phyloP scores from a whole-genome alignment of 2,113 vertebrate species.

The Tricholaema leucomelas region DNA sequence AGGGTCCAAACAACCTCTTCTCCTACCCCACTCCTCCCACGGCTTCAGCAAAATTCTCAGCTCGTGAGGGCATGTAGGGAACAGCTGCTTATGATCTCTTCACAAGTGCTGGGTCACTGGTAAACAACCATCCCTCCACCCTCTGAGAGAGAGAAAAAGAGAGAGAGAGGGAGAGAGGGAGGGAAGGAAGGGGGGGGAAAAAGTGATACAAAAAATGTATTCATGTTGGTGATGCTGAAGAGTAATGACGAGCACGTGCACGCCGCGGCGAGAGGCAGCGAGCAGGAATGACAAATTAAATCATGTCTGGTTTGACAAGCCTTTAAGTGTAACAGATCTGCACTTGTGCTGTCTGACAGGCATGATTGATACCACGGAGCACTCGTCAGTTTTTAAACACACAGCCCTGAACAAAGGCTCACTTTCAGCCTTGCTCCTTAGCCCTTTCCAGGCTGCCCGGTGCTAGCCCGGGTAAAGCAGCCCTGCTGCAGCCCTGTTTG shows the following conservation, averaged over 20 bases:
- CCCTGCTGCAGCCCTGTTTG: conserved; percentile 63
- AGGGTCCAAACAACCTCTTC: not conserved
- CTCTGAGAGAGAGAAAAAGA: not conserved
- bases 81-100: conserved; percentile 75
- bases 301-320: conserved; percentile 75
- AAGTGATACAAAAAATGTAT: conserved; percentile 69
- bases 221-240: conserved; percentile 67
- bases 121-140: conserved; percentile 69
- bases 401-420: conserved; percentile 75
- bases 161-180: too few species aligned
- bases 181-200: not conserved
- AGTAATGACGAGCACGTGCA: conserved; percentile 75
- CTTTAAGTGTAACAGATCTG: conserved; percentile 78
- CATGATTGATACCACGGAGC: conserved; percentile 75
- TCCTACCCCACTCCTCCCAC: conserved; percentile 42
- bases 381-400: conserved; percentile 77
- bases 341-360: conserved; percentile 74
- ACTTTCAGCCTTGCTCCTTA: conserved; percentile 64
- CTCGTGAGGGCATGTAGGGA: conserved; percentile 60
- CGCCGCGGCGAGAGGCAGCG: conserved; percentile 15
- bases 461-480: conserved; percentile 35
- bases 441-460: conserved; percentile 34
- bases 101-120: conserved; percentile 69
- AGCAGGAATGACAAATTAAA: conserved; percentile 76
- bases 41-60: conserved; percentile 10